Evolutionary conservation across 2,888 invertebrate genomes (phyloP).

Genomic region (Drosophila austrosaltans): DNA sequence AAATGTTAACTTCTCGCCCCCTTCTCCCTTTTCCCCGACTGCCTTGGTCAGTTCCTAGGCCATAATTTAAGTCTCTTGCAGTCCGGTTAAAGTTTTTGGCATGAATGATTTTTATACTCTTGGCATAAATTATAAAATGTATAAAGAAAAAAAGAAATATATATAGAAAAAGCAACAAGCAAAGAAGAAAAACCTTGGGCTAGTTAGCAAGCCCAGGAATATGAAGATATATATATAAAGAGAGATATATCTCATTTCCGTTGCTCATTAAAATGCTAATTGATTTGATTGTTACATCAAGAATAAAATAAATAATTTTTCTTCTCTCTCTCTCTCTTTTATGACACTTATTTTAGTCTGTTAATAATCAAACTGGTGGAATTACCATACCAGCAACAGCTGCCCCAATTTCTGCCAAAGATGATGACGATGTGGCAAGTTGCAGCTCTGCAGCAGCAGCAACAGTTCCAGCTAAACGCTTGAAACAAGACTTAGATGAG

Average conservation of each 20-base stretch:
- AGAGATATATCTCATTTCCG: slow-evolving; percentile 57
- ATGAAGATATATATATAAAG: slow-evolving; percentile 35
- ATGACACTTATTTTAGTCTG: slow-evolving; percentile 55
- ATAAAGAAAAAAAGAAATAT: slow-evolving; percentile 7
- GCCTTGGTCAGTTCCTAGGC: slow-evolving; percentile 34
- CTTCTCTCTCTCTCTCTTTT: slow-evolving; percentile 17
- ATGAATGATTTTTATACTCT: slow-evolving; percentile 54
- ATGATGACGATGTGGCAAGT: slow-evolving; percentile 53
- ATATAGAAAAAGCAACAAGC: background rate
- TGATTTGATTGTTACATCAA: slow-evolving; percentile 56
- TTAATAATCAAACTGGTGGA: slow-evolving; percentile 60
- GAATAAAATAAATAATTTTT: slow-evolving; percentile 38
- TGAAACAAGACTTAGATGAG: slow-evolving; percentile 73
- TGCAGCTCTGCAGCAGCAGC: slow-evolving; percentile 46
- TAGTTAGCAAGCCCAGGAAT: slow-evolving; percentile 41
- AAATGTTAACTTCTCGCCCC: slow-evolving; percentile 4
- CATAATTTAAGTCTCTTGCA: slow-evolving; percentile 48
- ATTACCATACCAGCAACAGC: slow-evolving; percentile 61
- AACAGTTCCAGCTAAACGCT: slow-evolving; percentile 53
- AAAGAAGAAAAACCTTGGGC: slow-evolving; percentile 23
- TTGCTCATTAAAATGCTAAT: slow-evolving; percentile 69
- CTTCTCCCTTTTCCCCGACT: slow-evolving; percentile 11
- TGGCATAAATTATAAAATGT: slow-evolving; percentile 61
- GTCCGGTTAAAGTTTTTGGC: slow-evolving; percentile 51
- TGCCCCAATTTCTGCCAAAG: slow-evolving; percentile 30